A percentile compares a stretch with the other conserved stretches of the same genome.
Evolutionary conservation across 1,140 invertebrate species (phyloP).

Genomic region (Aphaenogaster rudis): DNA sequence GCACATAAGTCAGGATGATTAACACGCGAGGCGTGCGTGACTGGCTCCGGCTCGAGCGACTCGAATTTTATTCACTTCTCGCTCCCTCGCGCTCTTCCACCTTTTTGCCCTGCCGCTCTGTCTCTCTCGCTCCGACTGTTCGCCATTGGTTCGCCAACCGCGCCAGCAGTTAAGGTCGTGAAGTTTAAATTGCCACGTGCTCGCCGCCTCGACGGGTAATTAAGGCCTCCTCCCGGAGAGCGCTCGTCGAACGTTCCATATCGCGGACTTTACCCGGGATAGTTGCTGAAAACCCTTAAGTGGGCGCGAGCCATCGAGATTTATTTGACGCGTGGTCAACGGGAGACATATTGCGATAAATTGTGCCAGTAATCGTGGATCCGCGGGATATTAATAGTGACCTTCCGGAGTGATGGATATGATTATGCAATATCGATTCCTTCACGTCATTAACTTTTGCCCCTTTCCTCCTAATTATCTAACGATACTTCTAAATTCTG

Average conservation of each 20-base stretch:
- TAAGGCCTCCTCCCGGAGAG: conserved; percentile 43
- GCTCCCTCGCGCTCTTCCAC: conserved; percentile 59
- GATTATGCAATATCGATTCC: neutral
- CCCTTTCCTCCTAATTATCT: neutral
- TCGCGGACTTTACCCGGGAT: conserved; percentile 13
- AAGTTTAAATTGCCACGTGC: conserved; percentile 76
- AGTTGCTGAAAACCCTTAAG: neutral
- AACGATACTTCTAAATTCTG: neutral
- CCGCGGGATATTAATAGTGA: conserved; percentile 28
- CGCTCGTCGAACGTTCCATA: conserved; percentile 48
- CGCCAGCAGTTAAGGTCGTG: conserved; percentile 65
- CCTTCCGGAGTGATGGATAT: neutral
- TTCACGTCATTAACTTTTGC: neutral
- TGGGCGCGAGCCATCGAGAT: conserved; percentile 23
- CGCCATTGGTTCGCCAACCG: conserved; percentile 25
- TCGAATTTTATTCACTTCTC: conserved; percentile 81
- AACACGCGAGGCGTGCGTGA: conserved; percentile 83
- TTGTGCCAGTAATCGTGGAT: neutral
- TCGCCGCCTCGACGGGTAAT: conserved; percentile 58
- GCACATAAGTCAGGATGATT: conserved; percentile 83
- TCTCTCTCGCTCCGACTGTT: conserved; percentile 16
- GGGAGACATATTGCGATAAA: conserved; percentile 9
- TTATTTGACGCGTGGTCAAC: conserved; percentile 31
- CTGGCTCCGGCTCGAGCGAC: conserved; percentile 77
- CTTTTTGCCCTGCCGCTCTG: neutral